Percentiles rank a stretch among this genome's conserved stretches.
phyloP scores from a whole-genome alignment of 2,113 vertebrate species.

The Cebus imitator region DNA sequence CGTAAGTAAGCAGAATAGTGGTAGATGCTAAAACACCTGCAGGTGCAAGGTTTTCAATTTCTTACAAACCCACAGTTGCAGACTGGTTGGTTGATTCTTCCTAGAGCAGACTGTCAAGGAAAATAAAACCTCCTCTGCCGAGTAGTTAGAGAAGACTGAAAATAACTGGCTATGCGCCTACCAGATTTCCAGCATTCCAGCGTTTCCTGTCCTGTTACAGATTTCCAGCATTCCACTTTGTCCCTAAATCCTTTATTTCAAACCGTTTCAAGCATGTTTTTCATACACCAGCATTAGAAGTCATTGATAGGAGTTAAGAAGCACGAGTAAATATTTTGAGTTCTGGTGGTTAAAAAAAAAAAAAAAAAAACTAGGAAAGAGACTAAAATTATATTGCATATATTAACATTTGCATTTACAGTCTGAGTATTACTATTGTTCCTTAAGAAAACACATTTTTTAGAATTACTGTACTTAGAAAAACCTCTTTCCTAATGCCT shows the following conservation, averaged over 20 bases:
- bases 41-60: background rate
- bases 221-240: background rate
- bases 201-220: background rate
- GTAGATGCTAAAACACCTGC: background rate
- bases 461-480: background rate
- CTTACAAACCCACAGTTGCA: background rate
- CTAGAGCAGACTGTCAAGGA: background rate
- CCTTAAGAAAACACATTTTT: constrained; percentile 7
- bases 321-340: background rate
- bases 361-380: background rate
- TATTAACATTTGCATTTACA: background rate
- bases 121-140: background rate
- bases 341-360: background rate
- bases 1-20: background rate
- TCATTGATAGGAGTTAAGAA: background rate
- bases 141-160: background rate
- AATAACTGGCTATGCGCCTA: background rate
- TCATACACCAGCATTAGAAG: background rate
- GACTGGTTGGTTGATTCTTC: background rate
- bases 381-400: background rate
- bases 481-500: background rate
- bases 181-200: background rate
- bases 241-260: background rate
- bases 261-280: background rate
- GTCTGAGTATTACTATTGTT: constrained; percentile 5